Conservation (phyloP, 2,888 invertebrate genomes). For the Mesochorus sp. region DNA sequence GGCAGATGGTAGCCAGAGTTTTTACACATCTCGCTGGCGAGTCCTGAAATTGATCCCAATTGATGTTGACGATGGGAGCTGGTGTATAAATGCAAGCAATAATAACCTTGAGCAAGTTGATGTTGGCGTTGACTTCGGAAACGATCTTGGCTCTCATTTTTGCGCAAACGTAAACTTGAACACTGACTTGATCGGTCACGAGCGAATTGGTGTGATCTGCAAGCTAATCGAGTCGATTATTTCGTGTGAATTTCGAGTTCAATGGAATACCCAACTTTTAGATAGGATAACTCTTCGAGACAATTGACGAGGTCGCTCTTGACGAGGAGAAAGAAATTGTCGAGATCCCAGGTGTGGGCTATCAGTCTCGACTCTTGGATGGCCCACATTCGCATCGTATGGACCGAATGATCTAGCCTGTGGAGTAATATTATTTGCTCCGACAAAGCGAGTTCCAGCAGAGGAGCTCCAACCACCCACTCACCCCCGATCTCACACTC, state of each 20-base stretch:
- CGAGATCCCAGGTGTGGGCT: conserved; percentile 90
- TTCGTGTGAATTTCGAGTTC: too few relatives aligned
- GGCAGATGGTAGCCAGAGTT: conserved; percentile 89
- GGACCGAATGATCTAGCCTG: conserved; percentile 90
- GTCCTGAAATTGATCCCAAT: conserved; percentile 83
- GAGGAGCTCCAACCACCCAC: conserved; percentile 88
- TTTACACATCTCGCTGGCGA: conserved; percentile 88
- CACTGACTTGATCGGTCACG: conserved; percentile 85
- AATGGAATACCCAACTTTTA: conserved; percentile 80
- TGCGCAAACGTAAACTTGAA: conserved; percentile 91
- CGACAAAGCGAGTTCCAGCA: conserved; percentile 90
- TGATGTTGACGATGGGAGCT: not conserved
- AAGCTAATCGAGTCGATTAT: conserved; percentile 82
- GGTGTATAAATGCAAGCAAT: not conserved
- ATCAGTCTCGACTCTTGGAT: conserved; percentile 88
- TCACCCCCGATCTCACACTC: conserved; percentile 89
- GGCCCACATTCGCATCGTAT: conserved; percentile 91
- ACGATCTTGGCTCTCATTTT: conserved; percentile 91
- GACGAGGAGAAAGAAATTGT: conserved; percentile 86
- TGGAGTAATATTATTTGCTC: conserved; percentile 92
- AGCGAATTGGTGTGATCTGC: conserved; percentile 85
- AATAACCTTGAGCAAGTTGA: conserved; percentile 88
- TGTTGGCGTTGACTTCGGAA: conserved; percentile 90
- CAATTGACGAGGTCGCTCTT: conserved; percentile 79
- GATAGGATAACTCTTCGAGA: conserved; percentile 77